Percentiles rank a stretch among this genome's conserved stretches.
Conservation (phyloP, 2,888 invertebrate genomes). For the Eucriotettix oculatus region DNA sequence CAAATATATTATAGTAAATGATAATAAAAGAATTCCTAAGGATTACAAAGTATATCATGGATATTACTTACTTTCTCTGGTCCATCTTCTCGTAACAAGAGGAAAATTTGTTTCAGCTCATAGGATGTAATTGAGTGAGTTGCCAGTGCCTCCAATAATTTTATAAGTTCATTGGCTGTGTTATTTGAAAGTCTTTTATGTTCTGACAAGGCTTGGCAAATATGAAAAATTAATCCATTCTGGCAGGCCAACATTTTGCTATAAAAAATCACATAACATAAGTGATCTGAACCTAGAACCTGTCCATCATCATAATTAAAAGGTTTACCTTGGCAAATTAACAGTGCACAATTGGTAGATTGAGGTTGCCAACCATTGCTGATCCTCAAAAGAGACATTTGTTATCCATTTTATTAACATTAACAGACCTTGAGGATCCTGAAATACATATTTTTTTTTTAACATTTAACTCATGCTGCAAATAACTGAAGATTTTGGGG, state of each 20-base stretch:
- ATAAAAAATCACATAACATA: constrained; percentile 11
- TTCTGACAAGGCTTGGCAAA: constrained; percentile 28
- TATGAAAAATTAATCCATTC: constrained; percentile 29
- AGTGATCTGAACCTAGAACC: too few species aligned
- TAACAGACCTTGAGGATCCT: constrained; percentile 31
- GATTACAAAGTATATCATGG: too few species aligned
- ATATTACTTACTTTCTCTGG: constrained; percentile 20
- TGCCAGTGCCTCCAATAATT: constrained; percentile 35
- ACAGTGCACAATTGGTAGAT: too few species aligned
- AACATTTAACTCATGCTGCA: too few species aligned
- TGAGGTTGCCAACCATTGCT: constrained; percentile 24
- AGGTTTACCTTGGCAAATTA: too few species aligned
- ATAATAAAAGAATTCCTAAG: too few species aligned
- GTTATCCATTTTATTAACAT: constrained; percentile 35
- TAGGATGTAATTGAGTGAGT: constrained; percentile 35
- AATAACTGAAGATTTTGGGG: too few species aligned
- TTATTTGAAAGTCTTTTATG: constrained; percentile 25
- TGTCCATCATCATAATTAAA: too few species aligned
- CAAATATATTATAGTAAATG: too few species aligned
- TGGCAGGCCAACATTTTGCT: constrained; percentile 37
- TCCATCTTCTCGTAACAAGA: constrained; percentile 24
- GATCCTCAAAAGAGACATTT: constrained; percentile 25
- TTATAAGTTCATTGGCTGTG: constrained; percentile 33
- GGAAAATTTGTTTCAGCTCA: constrained; percentile 38
- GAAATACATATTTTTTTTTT: constrained; percentile 8